Base-by-base conservation (phyloP, 2,113 vertebrate species). In the Alethe castanea region DNA sequence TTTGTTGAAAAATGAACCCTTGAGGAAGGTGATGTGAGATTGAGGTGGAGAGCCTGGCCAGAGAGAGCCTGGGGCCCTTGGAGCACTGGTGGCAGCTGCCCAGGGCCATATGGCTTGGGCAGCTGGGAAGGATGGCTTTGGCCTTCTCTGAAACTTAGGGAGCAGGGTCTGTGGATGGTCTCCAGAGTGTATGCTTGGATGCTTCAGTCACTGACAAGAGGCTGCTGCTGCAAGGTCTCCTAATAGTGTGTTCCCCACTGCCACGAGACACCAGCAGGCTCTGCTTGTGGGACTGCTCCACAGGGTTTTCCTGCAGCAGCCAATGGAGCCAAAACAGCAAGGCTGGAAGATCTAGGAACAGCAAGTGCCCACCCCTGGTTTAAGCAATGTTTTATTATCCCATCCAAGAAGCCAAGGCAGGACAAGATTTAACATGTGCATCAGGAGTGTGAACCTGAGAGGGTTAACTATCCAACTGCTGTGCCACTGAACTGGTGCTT, bases 21-120 rank as follows among this genome's bases (percentile, higher is more conserved):
- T 57, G 54, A 53, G 50, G 25, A 79, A 70, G 28, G 16, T n/a
- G 31, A 31, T 20, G 14, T 45, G 44, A n/a, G 38, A 40, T 3
- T 26, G 28, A 76, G 18, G 25, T 3, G 1, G 14, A 16, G 12
- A 83, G 24, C 53, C 13, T 71, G 53, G 25, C 3, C 5, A n/a
- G 38, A 67, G 47, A 31, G 38, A 24, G 29, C 20, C 19, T 7
- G 13, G 9, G 29, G 17, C 33, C 11, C 29, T 40, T 47, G n/a
- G 9, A 73, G 14, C 20, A 2, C 28, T 28, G 23, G 9, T 44
- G 1, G 1, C 33, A 33, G 44, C 79, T 8, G 2, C 36, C 31
- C 0, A 0, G 48, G 44, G 31, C 12, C 0, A 0, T 35, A 1
- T 12, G 44, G 20, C 35, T 52, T 2, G 5, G 44, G 44, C 2